A percentile compares a stretch with the other conserved stretches of the same genome.
Conservation (phyloP, 2,888 invertebrate species). For the Psylliodes chrysocephalus region DNA sequence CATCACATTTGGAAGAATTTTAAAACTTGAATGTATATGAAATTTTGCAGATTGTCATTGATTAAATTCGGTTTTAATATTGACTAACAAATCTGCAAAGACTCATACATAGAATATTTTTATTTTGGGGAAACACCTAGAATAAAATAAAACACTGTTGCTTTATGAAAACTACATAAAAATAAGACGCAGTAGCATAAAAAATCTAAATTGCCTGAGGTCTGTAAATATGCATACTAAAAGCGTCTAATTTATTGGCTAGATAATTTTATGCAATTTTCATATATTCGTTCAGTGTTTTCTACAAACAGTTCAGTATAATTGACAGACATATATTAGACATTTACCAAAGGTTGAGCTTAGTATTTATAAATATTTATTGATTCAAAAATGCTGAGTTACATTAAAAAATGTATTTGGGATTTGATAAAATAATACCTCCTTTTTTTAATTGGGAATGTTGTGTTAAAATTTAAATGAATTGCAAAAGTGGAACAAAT, state of each 20-base stretch:
- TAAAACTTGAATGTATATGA: neutral
- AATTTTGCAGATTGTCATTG: neutral
- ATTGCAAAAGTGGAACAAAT: no score
- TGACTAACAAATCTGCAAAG: neutral
- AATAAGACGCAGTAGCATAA: no score
- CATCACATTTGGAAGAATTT: slow-evolving; percentile 18
- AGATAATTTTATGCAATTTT: slow-evolving; percentile 1
- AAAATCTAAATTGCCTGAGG: no score
- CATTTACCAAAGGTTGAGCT: neutral
- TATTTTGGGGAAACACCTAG: neutral
- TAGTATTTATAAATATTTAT: neutral
- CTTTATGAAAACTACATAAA: neutral
- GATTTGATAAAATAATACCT: neutral
- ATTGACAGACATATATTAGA: neutral
- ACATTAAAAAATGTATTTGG: neutral
- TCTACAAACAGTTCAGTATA: neutral
- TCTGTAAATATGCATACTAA: no score
- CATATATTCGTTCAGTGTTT: neutral
- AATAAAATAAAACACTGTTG: neutral
- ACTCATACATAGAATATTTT: neutral
- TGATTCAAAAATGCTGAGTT: neutral
- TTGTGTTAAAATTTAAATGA: no score
- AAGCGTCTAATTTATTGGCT: no score
- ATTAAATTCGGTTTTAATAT: neutral
- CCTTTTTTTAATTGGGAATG: slow-evolving; percentile 2